Percentiles rank a stretch among this genome's conserved stretches.
Evolutionary conservation across 2,113 vertebrate genomes (phyloP).

Genomic region (Phyllostomus discolor): DNA sequence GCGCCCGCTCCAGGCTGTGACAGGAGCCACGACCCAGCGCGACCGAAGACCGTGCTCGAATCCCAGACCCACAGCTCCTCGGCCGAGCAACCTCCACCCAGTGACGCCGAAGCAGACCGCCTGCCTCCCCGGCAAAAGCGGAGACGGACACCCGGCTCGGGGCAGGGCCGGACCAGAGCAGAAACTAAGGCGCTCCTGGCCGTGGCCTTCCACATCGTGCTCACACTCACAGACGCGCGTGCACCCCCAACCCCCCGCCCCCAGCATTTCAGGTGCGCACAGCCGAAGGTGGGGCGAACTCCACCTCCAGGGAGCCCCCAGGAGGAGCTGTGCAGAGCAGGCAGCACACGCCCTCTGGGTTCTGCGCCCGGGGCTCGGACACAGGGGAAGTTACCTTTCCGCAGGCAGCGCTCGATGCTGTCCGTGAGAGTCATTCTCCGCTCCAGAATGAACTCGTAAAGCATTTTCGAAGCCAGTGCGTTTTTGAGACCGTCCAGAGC

Average conservation of each 20-base stretch:
- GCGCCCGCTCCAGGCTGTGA: background rate
- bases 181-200: too few species aligned
- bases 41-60: background rate
- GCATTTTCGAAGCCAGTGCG: constrained; percentile 92
- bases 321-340: background rate
- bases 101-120: background rate
- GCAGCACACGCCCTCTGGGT: background rate
- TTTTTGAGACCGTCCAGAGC: constrained; percentile 94
- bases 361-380: background rate
- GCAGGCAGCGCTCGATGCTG: constrained; percentile 96
- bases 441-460: constrained; percentile 95
- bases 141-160: too few species aligned
- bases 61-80: background rate
- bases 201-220: background rate
- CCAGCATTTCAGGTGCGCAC: background rate
- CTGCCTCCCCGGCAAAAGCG: background rate
- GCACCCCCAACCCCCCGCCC: background rate
- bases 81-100: background rate
- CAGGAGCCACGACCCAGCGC: background rate
- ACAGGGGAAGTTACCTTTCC: constrained; percentile 89
- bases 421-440: constrained; percentile 97
- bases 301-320: background rate
- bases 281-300: background rate
- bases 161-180: too few species aligned
- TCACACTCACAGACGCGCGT: background rate